Evolutionary conservation across 2,888 invertebrate species (phyloP).

Genomic region (Notodromas monacha): DNA sequence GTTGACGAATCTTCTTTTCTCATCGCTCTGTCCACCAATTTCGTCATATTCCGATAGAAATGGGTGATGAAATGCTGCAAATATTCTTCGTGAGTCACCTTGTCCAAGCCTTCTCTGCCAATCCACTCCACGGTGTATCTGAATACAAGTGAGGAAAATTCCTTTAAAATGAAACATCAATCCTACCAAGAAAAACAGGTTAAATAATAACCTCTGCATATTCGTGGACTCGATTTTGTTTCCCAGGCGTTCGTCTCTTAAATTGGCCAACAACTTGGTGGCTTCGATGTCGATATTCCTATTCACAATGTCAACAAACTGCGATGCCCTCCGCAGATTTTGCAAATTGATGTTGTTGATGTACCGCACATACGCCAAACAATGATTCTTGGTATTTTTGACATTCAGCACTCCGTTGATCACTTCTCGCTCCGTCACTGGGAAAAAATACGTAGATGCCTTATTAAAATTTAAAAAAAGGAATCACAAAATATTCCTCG

Average conservation of each 20-base stretch:
- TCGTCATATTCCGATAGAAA: slow-evolving; percentile 67
- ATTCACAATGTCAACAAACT: slow-evolving; percentile 77
- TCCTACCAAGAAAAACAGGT: not conserved
- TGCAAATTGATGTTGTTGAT: slow-evolving; percentile 91
- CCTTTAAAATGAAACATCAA: too few species aligned
- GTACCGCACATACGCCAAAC: slow-evolving; percentile 60
- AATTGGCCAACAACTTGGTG: slow-evolving; percentile 45
- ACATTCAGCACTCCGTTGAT: slow-evolving; percentile 77
- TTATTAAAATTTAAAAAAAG: too few species aligned
- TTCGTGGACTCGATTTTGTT: slow-evolving; percentile 60
- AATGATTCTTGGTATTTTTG: slow-evolving; percentile 75
- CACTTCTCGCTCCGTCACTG: slow-evolving; percentile 89
- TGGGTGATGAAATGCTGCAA: slow-evolving; percentile 71
- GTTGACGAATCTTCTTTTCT: slow-evolving; percentile 75
- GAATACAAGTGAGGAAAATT: slow-evolving; percentile 9
- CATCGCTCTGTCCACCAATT: slow-evolving; percentile 64
- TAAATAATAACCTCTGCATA: slow-evolving; percentile 34
- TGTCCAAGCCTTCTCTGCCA: slow-evolving; percentile 66
- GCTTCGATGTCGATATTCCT: slow-evolving; percentile 74
- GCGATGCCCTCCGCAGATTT: slow-evolving; percentile 64
- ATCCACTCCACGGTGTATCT: slow-evolving; percentile 91
- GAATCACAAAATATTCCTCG: too few species aligned
- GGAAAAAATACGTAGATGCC: too few species aligned
- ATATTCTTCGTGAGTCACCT: slow-evolving; percentile 71
- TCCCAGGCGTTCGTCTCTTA: slow-evolving; percentile 61